Evolutionary conservation across 2,797 vertebrate species (phyloP).

Genomic region (Megaceryle alcyon): DNA sequence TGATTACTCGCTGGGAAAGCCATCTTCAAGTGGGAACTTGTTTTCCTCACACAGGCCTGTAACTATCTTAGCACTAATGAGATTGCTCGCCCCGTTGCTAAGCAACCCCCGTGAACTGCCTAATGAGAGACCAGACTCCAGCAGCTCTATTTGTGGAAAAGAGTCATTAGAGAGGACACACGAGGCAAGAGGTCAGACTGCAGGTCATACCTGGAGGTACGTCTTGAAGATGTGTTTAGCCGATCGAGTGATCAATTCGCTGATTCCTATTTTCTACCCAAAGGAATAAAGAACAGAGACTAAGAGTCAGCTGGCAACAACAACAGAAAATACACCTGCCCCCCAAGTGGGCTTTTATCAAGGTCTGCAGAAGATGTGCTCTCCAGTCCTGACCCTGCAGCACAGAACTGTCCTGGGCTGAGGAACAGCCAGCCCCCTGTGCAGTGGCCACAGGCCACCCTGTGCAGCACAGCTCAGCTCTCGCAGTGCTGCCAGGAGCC

Average conservation of each 20-base stretch:
- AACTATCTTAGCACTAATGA: slow-evolving; percentile 49
- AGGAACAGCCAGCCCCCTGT: background rate
- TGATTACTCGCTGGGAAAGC: background rate
- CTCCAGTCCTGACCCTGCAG: background rate
- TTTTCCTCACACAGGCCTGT: background rate
- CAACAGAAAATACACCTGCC: background rate
- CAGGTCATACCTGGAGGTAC: slow-evolving; percentile 90
- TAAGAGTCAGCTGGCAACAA: background rate
- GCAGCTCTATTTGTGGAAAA: background rate
- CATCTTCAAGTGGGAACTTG: slow-evolving; percentile 29
- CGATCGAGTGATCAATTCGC: slow-evolving; percentile 94
- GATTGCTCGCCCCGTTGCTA: slow-evolving; percentile 41
- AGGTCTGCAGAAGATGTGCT: background rate
- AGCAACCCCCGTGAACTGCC: slow-evolving; percentile 10
- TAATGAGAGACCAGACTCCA: slow-evolving; percentile 24
- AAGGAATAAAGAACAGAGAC: slow-evolving; percentile 20
- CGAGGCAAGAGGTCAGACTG: background rate
- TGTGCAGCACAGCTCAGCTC: fast-evolving
- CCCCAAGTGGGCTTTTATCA: background rate
- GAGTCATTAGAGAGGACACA: background rate
- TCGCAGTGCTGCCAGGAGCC: background rate
- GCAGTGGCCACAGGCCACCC: background rate
- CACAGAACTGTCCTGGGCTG: background rate
- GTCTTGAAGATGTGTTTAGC: slow-evolving; percentile 99
- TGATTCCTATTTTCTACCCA: slow-evolving; percentile 93